Base-by-base conservation (phyloP, 2,797 vertebrate species). In the Distichodus sexfasciatus region DNA sequence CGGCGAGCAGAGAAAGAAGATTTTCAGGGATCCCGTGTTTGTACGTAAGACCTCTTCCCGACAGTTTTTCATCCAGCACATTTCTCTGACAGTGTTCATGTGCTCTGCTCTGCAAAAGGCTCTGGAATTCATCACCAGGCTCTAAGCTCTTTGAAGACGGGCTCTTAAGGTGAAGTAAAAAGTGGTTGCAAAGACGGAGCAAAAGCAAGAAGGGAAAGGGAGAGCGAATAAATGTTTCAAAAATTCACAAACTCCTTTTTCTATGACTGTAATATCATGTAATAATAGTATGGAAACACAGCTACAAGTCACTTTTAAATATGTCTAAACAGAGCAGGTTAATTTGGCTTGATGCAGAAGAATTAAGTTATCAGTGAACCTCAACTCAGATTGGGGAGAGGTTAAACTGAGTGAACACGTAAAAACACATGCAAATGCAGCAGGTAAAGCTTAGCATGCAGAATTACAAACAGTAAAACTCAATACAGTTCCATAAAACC, bases 51-150 rank as follows among this genome's bases (percentile, higher is more conserved):
- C 55, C 31, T 66, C 15, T 40, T 41, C 36, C 35, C 41, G 38
- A 24, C 19, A 17, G 28, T 3, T 40, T 6, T 55, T 29, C 62
- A 55, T 31, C 68, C 28, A 55, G 38, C 63, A 61, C 73, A 74
- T 74, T 55, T 65, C 78, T 68, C 61, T 55, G 59, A 75, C 73
- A 62, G 15, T 61, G 46, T 71, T 43, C 71, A 77, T 68, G 60
- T 51, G 36, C 47, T 65, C 46, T 31, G 50, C 62, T 69, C 41
- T 33, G n/a, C 24, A 64, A 78, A 77, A 80, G 26, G 53, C 77
- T 82, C 86, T 88, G 85, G 83, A 78, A 69, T 83, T 79, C 69
- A 73, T 88, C 86, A 62, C 72, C 66, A 35, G n/a, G 73, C 31
- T 8, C 69, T 50, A 54, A 69, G 17, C 23, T 9, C 36, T 70